phyloP scores from a whole-genome alignment of 2,888 invertebrate genomes.

The Scaptomyza flava region DNA sequence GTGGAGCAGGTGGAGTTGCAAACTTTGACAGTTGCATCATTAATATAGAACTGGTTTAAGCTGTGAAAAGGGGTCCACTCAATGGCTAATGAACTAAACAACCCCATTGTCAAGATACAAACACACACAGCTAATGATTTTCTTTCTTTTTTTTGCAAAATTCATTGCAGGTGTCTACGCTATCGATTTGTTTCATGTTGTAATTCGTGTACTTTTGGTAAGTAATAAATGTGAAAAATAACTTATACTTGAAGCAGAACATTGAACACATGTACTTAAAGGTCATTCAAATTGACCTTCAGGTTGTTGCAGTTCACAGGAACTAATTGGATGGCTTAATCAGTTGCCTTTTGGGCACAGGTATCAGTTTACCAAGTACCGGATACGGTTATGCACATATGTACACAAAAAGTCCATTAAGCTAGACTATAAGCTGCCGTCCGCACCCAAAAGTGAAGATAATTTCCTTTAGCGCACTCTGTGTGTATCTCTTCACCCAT shows the following conservation, averaged over 20 bases:
- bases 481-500: background rate
- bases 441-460: background rate
- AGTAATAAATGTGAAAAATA: conserved; percentile 40
- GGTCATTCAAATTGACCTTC: background rate
- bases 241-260: conserved; percentile 5
- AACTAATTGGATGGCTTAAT: conserved; percentile 36
- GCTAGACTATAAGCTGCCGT: conserved; percentile 29
- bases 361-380: conserved; percentile 8
- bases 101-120: conserved; percentile 23
- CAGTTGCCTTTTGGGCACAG: conserved; percentile 5
- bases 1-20: conserved; percentile 35
- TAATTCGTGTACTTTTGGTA: conserved; percentile 72
- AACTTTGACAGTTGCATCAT: conserved; percentile 70
- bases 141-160: background rate
- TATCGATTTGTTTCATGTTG: conserved; percentile 74
- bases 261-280: background rate
- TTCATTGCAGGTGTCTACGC: conserved; percentile 66
- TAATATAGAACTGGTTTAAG: conserved; percentile 41
- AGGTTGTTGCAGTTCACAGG: background rate
- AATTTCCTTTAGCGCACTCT: background rate
- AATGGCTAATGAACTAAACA: conserved; percentile 42
- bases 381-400: background rate
- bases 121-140: conserved; percentile 26
- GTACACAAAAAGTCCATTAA: conserved; percentile 28
- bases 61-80: background rate